These are phyloP conservation scores for Pharmacophagus antenor DNA, from an alignment of 2,888 invertebrate species.

Conservation along the genomic window DNA sequence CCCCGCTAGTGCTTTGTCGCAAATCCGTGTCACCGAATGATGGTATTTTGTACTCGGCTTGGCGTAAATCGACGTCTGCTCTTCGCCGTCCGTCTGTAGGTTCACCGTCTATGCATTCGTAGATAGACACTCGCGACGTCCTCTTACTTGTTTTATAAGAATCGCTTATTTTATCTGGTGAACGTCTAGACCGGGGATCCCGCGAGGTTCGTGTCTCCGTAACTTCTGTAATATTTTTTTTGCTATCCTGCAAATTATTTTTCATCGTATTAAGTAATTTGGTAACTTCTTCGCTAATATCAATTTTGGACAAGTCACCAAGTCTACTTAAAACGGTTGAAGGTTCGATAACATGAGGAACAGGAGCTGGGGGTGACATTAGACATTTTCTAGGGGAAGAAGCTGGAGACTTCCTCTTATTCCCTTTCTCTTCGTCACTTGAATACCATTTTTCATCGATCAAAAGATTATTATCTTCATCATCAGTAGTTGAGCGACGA, in stretches of 20 bases:
- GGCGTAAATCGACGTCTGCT: constrained; percentile 76
- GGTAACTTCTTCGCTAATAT: constrained; percentile 87
- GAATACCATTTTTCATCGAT: constrained; percentile 88
- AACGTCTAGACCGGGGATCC: constrained; percentile 68
- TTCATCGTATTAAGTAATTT: constrained; percentile 84
- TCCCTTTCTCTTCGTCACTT: constrained; percentile 86
- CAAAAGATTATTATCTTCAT: constrained; percentile 80
- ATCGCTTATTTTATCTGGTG: constrained; percentile 60
- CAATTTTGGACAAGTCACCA: constrained; percentile 86
- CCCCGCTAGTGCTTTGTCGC: constrained; percentile 79
- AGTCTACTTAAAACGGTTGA: constrained; percentile 81
- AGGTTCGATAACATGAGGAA: constrained; percentile 78
- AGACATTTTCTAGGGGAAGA: constrained; percentile 57
- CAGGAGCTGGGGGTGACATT: constrained; percentile 54
- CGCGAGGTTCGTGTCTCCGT: constrained; percentile 49
- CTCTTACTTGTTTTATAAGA: constrained; percentile 51
- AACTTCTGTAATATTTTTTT: constrained; percentile 45
- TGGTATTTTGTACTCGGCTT: constrained; percentile 77
- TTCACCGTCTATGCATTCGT: constrained; percentile 81
- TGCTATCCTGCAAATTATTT: constrained; percentile 67
- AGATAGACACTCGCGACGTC: constrained; percentile 76
- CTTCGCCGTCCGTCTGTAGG: constrained; percentile 71
- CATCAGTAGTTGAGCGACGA: constrained; percentile 77
- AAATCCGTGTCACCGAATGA: constrained; percentile 85
- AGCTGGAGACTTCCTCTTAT: constrained; percentile 62